These are phyloP conservation scores for Discoglossus pictus DNA, from an alignment of 2,797 vertebrate genomes.

Conservation along the genomic window DNA sequence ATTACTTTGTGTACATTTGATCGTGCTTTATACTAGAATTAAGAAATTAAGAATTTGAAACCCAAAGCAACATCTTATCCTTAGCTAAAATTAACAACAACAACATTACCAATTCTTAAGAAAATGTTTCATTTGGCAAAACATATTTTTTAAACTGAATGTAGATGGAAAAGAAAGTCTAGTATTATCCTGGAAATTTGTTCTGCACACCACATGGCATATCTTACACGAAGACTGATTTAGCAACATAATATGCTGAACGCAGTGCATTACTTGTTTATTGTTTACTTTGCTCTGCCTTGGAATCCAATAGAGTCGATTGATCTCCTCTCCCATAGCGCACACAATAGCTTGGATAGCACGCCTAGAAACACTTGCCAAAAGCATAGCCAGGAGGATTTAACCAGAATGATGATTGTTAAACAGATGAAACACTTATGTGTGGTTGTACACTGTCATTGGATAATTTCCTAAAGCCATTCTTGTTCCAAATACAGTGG, in stretches of 20 bases:
- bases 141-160: too few relatives aligned
- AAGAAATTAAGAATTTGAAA: too few relatives aligned
- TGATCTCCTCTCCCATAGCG: conserved; percentile 35
- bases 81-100: too few relatives aligned
- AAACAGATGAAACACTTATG: conserved; percentile 52
- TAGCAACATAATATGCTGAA: conserved; percentile 12
- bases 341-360: conserved; percentile 36
- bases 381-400: conserved; percentile 43
- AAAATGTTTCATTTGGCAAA: too few relatives aligned
- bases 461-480: conserved; percentile 31
- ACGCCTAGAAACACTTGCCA: conserved; percentile 35
- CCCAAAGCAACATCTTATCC: too few relatives aligned
- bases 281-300: conserved; percentile 32
- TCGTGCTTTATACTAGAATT: too few relatives aligned
- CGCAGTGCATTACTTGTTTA: conserved; percentile 18
- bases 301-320: conserved; percentile 36
- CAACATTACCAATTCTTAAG: neutral
- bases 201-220: neutral
- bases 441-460: conserved; percentile 40
- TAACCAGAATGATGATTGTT: conserved; percentile 49
- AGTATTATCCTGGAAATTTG: neutral
- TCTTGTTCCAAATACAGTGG: conserved; percentile 32
- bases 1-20: too few relatives aligned
- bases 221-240: neutral
- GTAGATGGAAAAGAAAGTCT: too few relatives aligned